Conservation (phyloP, 2,797 vertebrate species). For the Oceanodroma leucorhoa region DNA sequence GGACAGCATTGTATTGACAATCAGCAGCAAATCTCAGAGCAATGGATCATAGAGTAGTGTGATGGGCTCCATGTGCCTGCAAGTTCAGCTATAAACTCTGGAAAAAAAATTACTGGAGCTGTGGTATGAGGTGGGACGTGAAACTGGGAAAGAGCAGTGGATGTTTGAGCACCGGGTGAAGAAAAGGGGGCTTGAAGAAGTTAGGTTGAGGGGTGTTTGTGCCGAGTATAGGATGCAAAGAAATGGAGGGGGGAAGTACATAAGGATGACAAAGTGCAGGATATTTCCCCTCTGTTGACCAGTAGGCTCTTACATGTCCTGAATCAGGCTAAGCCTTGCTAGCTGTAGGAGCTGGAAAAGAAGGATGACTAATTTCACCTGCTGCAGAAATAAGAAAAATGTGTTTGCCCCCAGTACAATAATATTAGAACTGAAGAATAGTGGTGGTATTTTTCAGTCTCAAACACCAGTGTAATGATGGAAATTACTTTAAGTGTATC, state of each 20-base stretch:
- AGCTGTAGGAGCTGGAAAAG: not conserved
- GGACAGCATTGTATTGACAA: rapidly evolving
- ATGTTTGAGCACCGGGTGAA: not conserved
- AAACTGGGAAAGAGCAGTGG: not conserved
- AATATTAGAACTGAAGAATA: not conserved
- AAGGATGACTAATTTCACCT: not conserved
- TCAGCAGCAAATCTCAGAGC: not conserved
- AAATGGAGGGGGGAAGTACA: rapidly evolving
- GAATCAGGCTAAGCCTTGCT: not conserved
- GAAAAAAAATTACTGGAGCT: not conserved
- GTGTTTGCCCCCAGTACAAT: not conserved
- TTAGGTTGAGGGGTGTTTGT: rapidly evolving
- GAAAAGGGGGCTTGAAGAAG: not conserved
- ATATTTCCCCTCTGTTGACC: not conserved
- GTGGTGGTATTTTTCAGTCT: not conserved
- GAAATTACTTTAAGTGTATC: not conserved
- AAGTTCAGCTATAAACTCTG: not conserved
- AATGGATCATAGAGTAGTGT: rapidly evolving
- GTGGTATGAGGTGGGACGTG: not conserved
- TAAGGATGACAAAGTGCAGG: not conserved
- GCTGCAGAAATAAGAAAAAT: not conserved
- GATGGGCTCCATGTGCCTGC: not conserved
- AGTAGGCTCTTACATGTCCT: not conserved
- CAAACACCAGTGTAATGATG: not conserved
- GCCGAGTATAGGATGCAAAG: not conserved